Evolutionary conservation across 2,888 invertebrate species (phyloP), one percentile per base, ranked within the genome.

Genomic region (Pimpla rufipes): DNA sequence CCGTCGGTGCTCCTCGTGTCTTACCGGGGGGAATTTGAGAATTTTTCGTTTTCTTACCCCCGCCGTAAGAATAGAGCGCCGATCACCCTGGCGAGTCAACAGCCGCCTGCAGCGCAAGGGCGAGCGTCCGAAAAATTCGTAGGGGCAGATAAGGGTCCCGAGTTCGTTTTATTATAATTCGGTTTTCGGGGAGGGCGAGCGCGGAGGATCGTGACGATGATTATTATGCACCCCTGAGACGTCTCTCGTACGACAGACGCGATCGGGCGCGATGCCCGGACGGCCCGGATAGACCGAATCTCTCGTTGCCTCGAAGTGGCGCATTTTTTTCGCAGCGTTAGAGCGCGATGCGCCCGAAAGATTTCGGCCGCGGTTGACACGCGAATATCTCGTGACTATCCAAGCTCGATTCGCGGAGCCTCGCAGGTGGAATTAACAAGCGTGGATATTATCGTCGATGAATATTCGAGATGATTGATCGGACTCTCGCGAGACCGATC

Each of bases 191-290:
- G 18, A 40, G 10, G 16, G 57, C 8, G 35, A 23, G 13, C 47
- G 42, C n/a, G 2, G 2, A 64, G 52, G 8, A 75, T 59, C 71
- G 71, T 23, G 37, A 71, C 42, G 50, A 50, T 50, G 57, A 79
- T 83, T 79, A 79, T 79, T 79, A 83, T 83, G 71, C 79, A 76
- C 83, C 75, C 83, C 66, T 35, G 52, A n/a, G n/a, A 50, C n/a
- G 8, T 13, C 29, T n/a, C 29, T 75, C 57, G 70, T 57, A 62
- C n/a, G 55, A 70, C 23, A 18, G 55, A 70, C 45, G 47, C 79
- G 74, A 82, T 76, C 35, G 4, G 52, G 21, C 70, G 42, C 50
- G 67, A 42, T 21, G 37, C 50, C 23, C 29, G 13, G 16, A 10
- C 10, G 42, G 29, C 29, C 5, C 5, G 29, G 29, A 29, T 29